Evolutionary conservation across 2,797 vertebrate species (phyloP).

Genomic region (Brachymystax lenok): DNA sequence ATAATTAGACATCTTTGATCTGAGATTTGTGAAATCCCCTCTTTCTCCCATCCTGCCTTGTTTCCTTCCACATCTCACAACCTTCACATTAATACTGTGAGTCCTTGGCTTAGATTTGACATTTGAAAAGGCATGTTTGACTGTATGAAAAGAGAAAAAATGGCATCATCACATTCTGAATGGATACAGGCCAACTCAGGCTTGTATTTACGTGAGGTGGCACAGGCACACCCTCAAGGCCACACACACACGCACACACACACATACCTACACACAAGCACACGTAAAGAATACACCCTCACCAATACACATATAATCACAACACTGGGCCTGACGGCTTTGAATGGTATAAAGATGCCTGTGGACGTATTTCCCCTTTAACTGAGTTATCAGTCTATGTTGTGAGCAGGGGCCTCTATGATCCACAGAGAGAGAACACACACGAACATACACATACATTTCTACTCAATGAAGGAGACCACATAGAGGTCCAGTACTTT

Average conservation of each 20-base stretch:
- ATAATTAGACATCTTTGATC: slow-evolving; percentile 96
- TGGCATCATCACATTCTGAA: slow-evolving; percentile 24
- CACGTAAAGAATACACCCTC: not conserved
- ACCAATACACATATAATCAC: too few relatives aligned
- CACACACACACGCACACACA: not conserved
- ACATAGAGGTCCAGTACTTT: slow-evolving; percentile 61
- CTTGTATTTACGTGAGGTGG: slow-evolving; percentile 8
- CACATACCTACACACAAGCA: not conserved
- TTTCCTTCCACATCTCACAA: slow-evolving; percentile 67
- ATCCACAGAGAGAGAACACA: slow-evolving; percentile 8
- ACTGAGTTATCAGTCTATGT: slow-evolving; percentile 10
- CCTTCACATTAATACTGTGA: slow-evolving; percentile 61
- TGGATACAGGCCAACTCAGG: slow-evolving; percentile 29
- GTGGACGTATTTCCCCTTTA: not conserved
- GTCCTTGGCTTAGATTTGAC: slow-evolving; percentile 74
- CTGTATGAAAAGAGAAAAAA: slow-evolving; percentile 52
- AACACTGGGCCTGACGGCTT: not conserved
- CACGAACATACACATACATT: slow-evolving; percentile 57
- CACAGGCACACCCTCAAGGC: not conserved
- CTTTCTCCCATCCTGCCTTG: slow-evolving; percentile 65
- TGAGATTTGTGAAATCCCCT: slow-evolving; percentile 89
- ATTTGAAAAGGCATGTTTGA: slow-evolving; percentile 74
- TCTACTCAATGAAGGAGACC: slow-evolving; percentile 57
- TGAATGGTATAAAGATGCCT: not conserved
- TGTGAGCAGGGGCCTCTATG: not conserved